A percentile compares a stretch with the other conserved stretches of the same genome.
Conservation (phyloP, 2,113 vertebrate species). For the Heliornis fulica region DNA sequence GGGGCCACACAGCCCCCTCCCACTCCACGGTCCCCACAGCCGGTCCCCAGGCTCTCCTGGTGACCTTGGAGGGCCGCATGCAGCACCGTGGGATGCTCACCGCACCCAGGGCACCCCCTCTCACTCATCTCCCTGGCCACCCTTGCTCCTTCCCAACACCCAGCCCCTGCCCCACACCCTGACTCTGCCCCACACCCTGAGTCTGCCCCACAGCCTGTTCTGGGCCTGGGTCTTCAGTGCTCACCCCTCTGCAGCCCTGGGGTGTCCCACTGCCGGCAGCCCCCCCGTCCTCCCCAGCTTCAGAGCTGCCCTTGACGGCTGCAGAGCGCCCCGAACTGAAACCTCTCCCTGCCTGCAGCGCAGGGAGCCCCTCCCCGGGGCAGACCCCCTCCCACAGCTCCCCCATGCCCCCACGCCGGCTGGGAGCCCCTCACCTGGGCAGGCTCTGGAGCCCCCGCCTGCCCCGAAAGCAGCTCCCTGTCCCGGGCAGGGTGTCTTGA, state of each 20-base stretch:
- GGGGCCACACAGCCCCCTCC: not conserved
- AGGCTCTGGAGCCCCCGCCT: rapidly evolving
- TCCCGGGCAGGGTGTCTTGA: not conserved
- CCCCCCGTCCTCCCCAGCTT: not conserved
- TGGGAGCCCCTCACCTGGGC: not conserved
- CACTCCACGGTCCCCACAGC: rapidly evolving
- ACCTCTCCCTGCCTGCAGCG: not conserved
- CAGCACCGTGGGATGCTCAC: rapidly evolving
- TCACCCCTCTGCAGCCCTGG: not conserved
- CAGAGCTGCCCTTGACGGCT: not conserved
- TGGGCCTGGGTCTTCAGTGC: not conserved
- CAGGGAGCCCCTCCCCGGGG: not conserved
- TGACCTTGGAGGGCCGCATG: conserved; percentile 2
- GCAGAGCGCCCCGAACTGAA: rapidly evolving
- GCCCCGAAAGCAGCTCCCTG: not conserved
- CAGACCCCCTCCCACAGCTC: not conserved
- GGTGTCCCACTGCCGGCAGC: not conserved
- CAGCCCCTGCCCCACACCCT: not conserved
- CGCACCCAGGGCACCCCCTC: rapidly evolving
- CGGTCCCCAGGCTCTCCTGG: rapidly evolving
- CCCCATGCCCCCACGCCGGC: rapidly evolving
- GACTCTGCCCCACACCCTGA: rapidly evolving
- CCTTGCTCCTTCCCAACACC: not conserved
- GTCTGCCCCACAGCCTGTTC: not conserved
- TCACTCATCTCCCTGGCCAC: rapidly evolving